Conservation (phyloP, 2,888 invertebrate species). For the Heliconius charithonia region DNA sequence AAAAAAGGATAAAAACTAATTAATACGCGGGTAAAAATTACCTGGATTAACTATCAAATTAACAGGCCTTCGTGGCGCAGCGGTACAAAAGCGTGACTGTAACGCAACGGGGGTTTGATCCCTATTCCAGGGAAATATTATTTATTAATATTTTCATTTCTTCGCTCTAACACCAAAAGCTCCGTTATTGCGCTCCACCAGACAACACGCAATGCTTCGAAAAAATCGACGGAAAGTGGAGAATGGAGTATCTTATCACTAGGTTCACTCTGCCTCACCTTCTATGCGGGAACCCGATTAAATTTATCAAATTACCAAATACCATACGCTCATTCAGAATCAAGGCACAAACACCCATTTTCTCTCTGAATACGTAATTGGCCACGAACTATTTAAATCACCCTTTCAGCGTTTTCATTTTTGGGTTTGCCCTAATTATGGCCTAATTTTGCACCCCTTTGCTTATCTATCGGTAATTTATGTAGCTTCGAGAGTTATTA, state of each 20-base stretch:
- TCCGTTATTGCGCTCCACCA: too few relatives aligned
- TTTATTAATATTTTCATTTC: too few relatives aligned
- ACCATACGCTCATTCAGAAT: conserved; percentile 32
- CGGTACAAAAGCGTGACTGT: too few relatives aligned
- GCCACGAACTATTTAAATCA: conserved; percentile 42
- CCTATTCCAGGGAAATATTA: too few relatives aligned
- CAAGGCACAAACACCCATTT: conserved; percentile 41
- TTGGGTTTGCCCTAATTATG: conserved; percentile 44
- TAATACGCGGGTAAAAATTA: too few relatives aligned
- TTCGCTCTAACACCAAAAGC: too few relatives aligned
- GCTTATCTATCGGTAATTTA: conserved; percentile 43
- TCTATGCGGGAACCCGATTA: neutral
- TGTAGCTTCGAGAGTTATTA: conserved; percentile 33
- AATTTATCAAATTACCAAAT: conserved; percentile 16
- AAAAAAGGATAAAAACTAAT: too few relatives aligned
- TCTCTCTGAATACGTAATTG: conserved; percentile 50
- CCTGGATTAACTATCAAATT: too few relatives aligned
- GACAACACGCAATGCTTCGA: too few relatives aligned
- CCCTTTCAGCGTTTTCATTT: conserved; percentile 46
- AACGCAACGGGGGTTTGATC: too few relatives aligned
- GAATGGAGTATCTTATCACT: neutral
- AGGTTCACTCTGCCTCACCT: neutral
- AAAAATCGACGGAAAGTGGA: neutral
- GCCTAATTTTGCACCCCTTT: conserved; percentile 33
- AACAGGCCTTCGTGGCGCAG: too few relatives aligned